phyloP scores from a whole-genome alignment of 1,140 invertebrate species.

The Pseudomyrmex pallidus region DNA sequence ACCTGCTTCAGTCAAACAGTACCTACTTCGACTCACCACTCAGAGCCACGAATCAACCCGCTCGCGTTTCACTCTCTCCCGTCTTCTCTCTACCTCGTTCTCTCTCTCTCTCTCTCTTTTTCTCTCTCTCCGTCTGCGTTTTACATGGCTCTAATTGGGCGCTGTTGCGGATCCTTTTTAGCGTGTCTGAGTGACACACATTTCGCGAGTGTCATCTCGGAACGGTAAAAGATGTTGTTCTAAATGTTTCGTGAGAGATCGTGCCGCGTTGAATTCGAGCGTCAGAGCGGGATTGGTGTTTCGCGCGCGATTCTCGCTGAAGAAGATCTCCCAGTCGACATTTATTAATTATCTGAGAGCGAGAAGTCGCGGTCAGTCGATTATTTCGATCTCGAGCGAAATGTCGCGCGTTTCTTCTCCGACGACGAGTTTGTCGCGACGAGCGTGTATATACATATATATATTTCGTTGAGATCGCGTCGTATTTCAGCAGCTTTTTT shows the following conservation, averaged over 20 bases:
- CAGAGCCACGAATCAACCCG: slow-evolving; percentile 67
- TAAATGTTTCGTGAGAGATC: neutral
- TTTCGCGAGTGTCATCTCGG: slow-evolving; percentile 19
- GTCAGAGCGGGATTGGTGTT: neutral
- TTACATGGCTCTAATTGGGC: slow-evolving; percentile 64
- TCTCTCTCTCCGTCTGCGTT: slow-evolving; percentile 15
- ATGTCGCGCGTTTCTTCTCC: too few relatives aligned
- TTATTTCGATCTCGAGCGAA: too few relatives aligned
- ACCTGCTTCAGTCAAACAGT: slow-evolving; percentile 75
- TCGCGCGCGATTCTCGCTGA: too few relatives aligned
- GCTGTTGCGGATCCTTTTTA: slow-evolving; percentile 45
- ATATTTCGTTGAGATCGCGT: too few relatives aligned
- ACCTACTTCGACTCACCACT: slow-evolving; percentile 71
- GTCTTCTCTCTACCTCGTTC: neutral
- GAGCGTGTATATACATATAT: too few relatives aligned
- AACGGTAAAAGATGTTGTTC: slow-evolving; percentile 4
- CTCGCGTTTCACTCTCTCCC: slow-evolving; percentile 46
- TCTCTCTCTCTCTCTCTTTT: neutral
- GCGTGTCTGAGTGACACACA: slow-evolving; percentile 40
- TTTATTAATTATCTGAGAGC: too few relatives aligned
- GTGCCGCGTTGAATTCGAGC: neutral
- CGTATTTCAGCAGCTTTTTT: too few relatives aligned
- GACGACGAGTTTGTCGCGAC: too few relatives aligned
- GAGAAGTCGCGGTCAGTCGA: too few relatives aligned
- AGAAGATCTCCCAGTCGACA: too few relatives aligned